Percentiles rank a stretch among this genome's conserved stretches.
phyloP scores from a whole-genome alignment of 2,797 vertebrate genomes.

The Micropoecilia bifurca region DNA sequence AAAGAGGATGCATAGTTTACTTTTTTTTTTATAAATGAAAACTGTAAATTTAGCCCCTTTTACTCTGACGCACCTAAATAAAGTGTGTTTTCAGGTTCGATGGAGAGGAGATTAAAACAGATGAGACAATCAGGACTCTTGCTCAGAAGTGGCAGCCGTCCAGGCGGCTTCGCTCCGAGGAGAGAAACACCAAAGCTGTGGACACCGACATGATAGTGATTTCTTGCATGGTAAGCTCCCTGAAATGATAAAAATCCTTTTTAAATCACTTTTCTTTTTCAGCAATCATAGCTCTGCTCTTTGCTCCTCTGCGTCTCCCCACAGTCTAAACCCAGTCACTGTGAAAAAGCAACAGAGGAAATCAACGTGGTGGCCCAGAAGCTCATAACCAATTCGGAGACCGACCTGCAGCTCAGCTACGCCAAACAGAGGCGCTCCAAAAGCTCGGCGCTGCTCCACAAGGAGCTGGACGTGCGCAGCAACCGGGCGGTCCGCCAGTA shows the following conservation, averaged over 20 bases:
- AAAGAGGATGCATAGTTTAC: neutral
- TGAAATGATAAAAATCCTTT: neutral
- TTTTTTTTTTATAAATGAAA: neutral
- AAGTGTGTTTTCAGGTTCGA: conserved; percentile 85
- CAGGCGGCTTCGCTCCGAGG: conserved; percentile 85
- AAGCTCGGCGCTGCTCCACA: conserved; percentile 93
- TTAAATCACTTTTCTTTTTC: neutral
- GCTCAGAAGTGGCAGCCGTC: conserved; percentile 95
- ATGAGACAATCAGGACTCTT: conserved; percentile 92
- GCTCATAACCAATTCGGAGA: conserved; percentile 95
- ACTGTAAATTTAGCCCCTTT: neutral
- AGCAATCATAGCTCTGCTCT: neutral
- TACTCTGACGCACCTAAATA: neutral
- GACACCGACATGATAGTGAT: conserved; percentile 96
- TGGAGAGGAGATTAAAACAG: conserved; percentile 91
- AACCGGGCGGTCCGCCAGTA: conserved; percentile 92
- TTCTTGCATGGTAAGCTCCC: conserved; percentile 86
- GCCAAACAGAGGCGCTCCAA: conserved; percentile 96
- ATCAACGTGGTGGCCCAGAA: conserved; percentile 93
- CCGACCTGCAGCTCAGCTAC: conserved; percentile 93
- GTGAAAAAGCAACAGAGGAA: conserved; percentile 92
- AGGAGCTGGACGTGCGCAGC: conserved; percentile 92
- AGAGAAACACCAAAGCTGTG: conserved; percentile 90
- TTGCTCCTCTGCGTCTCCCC: conserved; percentile 7
- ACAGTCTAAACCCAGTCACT: conserved; percentile 90